Evolutionary conservation across 2,113 vertebrate species (phyloP).

Genomic region (Emydura subglobosa): DNA sequence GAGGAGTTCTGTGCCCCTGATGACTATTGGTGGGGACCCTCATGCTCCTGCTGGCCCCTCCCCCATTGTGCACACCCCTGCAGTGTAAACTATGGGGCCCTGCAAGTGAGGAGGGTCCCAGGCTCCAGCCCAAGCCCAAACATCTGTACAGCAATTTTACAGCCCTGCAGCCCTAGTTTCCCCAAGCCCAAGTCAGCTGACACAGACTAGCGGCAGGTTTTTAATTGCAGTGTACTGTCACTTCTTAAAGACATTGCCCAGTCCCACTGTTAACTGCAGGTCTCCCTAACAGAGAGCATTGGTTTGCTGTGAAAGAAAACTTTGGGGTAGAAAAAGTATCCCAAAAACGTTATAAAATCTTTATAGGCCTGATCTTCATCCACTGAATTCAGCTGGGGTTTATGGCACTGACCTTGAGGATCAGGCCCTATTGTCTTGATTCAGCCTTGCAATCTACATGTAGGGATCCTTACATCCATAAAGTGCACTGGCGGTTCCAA

Average conservation of each 20-base stretch:
- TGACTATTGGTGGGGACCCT: too few relatives aligned
- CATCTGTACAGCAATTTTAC: not conserved
- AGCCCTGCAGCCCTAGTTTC: not conserved
- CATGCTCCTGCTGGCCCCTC: too few relatives aligned
- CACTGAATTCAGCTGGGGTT: not conserved
- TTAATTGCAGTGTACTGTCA: not conserved
- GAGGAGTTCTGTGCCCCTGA: too few relatives aligned
- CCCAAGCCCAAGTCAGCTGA: too few relatives aligned
- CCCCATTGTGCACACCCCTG: too few relatives aligned
- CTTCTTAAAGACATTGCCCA: too few relatives aligned
- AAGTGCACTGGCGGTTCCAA: too few relatives aligned
- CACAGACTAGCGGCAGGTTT: not conserved
- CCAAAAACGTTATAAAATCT: not conserved
- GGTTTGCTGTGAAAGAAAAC: not conserved
- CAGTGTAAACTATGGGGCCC: not conserved
- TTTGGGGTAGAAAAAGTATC: not conserved
- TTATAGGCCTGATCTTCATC: not conserved
- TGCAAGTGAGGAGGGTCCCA: not conserved
- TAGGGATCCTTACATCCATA: not conserved
- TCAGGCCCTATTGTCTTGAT: not conserved
- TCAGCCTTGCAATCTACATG: not conserved
- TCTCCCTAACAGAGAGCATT: not conserved
- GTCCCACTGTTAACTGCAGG: not conserved
- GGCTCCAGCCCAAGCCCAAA: not conserved
- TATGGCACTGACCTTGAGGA: not conserved